Conservation (phyloP, 2,113 vertebrate species). For the Plectropomus leopardus region DNA sequence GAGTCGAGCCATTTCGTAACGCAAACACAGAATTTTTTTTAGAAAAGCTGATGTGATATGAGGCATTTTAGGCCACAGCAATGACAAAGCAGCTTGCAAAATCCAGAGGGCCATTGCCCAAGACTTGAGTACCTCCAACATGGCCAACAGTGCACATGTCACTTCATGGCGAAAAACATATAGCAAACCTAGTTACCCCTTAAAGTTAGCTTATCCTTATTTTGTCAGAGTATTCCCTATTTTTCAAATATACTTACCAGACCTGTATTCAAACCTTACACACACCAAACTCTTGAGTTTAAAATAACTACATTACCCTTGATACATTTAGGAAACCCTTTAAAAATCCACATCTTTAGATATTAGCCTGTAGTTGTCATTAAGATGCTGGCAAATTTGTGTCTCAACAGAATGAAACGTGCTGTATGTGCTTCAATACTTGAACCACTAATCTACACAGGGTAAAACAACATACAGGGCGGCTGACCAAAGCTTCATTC, state of each 20-base stretch:
- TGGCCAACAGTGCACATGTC: background rate
- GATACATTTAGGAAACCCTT: conserved; percentile 12
- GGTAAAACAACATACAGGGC: conserved; percentile 69
- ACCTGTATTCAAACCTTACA: conserved; percentile 14
- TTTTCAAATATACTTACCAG: background rate
- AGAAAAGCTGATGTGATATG: no score
- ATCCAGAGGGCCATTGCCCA: no score
- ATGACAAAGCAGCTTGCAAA: no score
- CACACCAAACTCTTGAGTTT: background rate
- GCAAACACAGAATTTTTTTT: no score
- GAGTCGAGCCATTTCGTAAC: no score
- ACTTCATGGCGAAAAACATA: background rate
- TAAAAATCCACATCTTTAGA: conserved; percentile 8
- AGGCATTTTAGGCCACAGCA: no score
- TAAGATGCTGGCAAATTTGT: background rate
- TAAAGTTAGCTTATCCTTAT: background rate
- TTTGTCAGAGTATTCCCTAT: no score
- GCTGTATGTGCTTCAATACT: conserved; percentile 69
- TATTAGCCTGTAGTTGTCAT: background rate
- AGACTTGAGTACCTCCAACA: background rate
- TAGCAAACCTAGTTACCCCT: background rate
- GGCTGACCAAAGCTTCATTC: conserved; percentile 67
- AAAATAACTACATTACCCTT: background rate
- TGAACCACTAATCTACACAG: conserved; percentile 73
- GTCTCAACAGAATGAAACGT: conserved; percentile 28